Evolutionary conservation across 1,140 invertebrate species (phyloP).

Genomic region (Cheumatopsyche charites): DNA sequence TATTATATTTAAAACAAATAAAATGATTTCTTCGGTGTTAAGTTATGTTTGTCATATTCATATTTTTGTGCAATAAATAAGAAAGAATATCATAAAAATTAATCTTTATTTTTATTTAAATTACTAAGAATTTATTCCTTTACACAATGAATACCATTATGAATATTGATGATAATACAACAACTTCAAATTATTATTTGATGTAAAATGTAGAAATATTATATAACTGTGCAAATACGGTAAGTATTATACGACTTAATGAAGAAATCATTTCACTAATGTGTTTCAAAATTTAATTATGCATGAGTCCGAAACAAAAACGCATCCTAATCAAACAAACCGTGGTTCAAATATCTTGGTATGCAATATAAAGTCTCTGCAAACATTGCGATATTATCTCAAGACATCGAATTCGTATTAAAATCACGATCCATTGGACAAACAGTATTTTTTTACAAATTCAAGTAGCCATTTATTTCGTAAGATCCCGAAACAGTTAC

Average conservation of each 20-base stretch:
- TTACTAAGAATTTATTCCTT: slow-evolving; percentile 9
- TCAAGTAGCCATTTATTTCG: slow-evolving; percentile 17
- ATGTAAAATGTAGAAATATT: too few relatives aligned
- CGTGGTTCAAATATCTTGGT: too few relatives aligned
- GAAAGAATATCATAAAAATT: slow-evolving; percentile 2
- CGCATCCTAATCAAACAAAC: too few relatives aligned
- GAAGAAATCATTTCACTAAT: too few relatives aligned
- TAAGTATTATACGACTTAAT: too few relatives aligned
- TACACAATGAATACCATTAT: neutral
- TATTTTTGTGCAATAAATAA: slow-evolving; percentile 18
- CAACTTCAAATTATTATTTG: slow-evolving; percentile 6
- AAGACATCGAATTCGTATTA: slow-evolving; percentile 7
- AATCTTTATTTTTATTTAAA: neutral
- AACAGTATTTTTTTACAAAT: slow-evolving; percentile 21
- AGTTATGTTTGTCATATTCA: neutral
- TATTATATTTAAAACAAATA: too few relatives aligned
- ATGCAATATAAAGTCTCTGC: too few relatives aligned
- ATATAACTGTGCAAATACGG: too few relatives aligned
- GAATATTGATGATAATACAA: slow-evolving; percentile 4
- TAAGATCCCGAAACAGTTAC: slow-evolving; percentile 31
- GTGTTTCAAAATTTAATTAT: too few relatives aligned
- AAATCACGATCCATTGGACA: slow-evolving; percentile 22
- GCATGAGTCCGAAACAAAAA: too few relatives aligned
- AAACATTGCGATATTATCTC: too few relatives aligned
- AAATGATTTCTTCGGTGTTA: too few relatives aligned